These are phyloP conservation scores for Graptemys geographica DNA, from an alignment of 2,797 vertebrate species.

Conservation along the genomic window DNA sequence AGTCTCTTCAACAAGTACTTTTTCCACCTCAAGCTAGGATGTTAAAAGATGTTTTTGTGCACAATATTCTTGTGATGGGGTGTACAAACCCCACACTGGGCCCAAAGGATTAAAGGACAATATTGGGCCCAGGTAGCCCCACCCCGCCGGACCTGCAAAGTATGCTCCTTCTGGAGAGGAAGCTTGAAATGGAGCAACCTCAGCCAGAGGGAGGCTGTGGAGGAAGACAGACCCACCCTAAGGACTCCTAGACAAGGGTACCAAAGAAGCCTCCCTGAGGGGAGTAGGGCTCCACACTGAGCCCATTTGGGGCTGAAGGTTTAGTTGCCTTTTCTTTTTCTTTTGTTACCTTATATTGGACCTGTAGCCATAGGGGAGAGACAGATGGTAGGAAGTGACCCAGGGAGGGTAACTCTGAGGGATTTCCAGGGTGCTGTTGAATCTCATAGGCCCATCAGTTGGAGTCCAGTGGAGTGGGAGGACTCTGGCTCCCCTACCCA, in stretches of 20 bases:
- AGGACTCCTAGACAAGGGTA: background rate
- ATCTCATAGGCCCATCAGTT: background rate
- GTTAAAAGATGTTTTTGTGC: background rate
- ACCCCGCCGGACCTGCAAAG: background rate
- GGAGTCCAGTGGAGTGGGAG: background rate
- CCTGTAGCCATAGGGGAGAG: background rate
- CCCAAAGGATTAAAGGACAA: background rate
- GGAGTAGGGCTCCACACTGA: background rate
- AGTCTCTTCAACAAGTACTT: background rate
- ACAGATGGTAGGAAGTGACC: background rate
- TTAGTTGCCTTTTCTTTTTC: background rate
- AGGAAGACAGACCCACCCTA: background rate
- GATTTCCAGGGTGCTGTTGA: background rate
- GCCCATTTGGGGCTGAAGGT: background rate
- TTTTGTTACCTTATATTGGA: background rate
- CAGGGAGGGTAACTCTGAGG: background rate
- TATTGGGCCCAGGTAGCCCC: background rate
- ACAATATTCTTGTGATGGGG: background rate
- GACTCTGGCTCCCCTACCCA: background rate
- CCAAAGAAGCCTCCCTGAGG: background rate
- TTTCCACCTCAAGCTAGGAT: background rate
- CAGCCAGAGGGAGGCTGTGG: background rate
- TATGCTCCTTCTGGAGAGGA: background rate
- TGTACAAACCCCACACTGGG: background rate
- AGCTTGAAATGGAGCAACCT: background rate